Conservation (phyloP, 1,140 invertebrate species). For the Ephestia elutella region DNA sequence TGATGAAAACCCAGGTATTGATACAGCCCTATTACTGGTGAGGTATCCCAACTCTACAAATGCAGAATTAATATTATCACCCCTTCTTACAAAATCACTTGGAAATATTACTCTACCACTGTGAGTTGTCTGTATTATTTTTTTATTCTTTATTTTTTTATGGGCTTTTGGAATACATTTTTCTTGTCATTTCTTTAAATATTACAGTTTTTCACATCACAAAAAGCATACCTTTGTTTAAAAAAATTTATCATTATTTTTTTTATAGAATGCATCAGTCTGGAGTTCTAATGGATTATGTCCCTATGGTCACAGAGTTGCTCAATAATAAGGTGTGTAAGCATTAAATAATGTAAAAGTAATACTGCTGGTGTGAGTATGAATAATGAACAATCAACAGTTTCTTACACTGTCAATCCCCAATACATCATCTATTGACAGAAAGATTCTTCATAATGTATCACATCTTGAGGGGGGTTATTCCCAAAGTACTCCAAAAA, state of each 20-base stretch:
- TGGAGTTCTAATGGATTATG: slow-evolving; percentile 74
- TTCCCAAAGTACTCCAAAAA: no score
- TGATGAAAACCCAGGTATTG: slow-evolving; percentile 65
- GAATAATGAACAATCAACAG: no score
- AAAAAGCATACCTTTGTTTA: no score
- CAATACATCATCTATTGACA: no score
- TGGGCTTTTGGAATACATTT: background rate
- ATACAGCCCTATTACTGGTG: slow-evolving; percentile 62
- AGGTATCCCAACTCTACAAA: slow-evolving; percentile 68
- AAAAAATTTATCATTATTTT: slow-evolving; percentile 14
- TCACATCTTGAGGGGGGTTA: no score
- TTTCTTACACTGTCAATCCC: background rate
- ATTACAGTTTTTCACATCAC: no score
- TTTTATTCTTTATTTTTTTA: background rate
- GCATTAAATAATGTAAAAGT: background rate
- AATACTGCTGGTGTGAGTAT: no score
- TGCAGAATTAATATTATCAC: slow-evolving; percentile 68
- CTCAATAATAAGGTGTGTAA: slow-evolving; percentile 71
- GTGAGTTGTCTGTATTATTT: slow-evolving; percentile 36
- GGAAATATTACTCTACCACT: slow-evolving; percentile 62
- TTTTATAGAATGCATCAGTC: slow-evolving; percentile 55
- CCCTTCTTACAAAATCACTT: slow-evolving; percentile 59
- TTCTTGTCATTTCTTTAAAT: slow-evolving; percentile 2
- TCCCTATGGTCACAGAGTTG: slow-evolving; percentile 71
- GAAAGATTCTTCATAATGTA: no score